Evolutionary conservation across 1,140 invertebrate genomes (phyloP).

Genomic region (Saccostrea glomerata): DNA sequence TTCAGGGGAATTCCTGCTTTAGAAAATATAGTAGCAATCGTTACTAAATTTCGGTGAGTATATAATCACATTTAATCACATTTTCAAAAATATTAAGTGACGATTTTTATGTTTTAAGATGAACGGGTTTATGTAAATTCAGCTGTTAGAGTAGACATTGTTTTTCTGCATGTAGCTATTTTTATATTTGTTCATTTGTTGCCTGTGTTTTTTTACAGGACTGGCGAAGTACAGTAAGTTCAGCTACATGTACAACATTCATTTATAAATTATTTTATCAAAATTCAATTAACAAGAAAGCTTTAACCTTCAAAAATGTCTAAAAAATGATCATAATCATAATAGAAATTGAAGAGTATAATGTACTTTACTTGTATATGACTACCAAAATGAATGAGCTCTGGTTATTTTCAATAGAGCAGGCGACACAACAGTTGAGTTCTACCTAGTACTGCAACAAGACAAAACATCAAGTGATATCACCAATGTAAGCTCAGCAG

Average conservation of each 20-base stretch:
- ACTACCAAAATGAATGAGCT: not conserved
- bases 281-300: not conserved
- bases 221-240: not conserved
- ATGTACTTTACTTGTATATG: too few relatives aligned
- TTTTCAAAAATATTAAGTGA: not conserved
- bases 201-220: slow-evolving; percentile 8
- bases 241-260: not conserved
- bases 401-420: not conserved
- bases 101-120: not conserved
- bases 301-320: too few relatives aligned
- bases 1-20: not conserved
- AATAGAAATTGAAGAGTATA: too few relatives aligned
- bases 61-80: too few relatives aligned
- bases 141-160: too few relatives aligned
- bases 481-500: not conserved
- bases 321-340: too few relatives aligned
- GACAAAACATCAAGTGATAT: not conserved
- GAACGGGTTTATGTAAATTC: not conserved
- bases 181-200: too few relatives aligned
- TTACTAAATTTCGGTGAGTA: slow-evolving; percentile 3
- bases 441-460: not conserved
- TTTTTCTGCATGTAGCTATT: not conserved
- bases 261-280: not conserved
- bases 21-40: not conserved
- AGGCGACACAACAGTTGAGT: not conserved